Conservation (phyloP, 2,113 vertebrate genomes). For the Cavia aperea region DNA sequence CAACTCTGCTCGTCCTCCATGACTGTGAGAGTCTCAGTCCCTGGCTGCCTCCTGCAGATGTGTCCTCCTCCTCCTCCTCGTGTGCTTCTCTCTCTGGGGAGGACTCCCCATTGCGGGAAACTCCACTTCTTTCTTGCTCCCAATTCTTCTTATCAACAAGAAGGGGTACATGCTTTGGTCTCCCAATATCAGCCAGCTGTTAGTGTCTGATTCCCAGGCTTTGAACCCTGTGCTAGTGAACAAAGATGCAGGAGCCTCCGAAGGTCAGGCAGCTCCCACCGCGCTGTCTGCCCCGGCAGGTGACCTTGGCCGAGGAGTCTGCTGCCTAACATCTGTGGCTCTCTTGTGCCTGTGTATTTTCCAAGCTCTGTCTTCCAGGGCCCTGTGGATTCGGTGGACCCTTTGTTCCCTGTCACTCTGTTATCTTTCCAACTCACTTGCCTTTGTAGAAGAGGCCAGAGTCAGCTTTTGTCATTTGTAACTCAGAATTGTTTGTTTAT, state of each 20-base stretch:
- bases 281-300: not conserved
- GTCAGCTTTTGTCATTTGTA: not conserved
- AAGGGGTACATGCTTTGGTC: not conserved
- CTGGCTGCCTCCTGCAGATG: not conserved
- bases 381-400: not conserved
- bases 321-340: not conserved
- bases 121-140: not conserved
- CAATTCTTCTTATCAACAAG: not conserved
- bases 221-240: not conserved
- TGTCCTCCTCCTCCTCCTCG: not conserved
- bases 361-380: not conserved
- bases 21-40: not conserved
- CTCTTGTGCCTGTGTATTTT: not conserved
- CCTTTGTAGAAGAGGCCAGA: not conserved
- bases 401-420: not conserved
- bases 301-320: constrained; percentile 14
- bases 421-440: not conserved
- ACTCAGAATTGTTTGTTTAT: not conserved
- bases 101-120: not conserved
- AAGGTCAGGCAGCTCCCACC: not conserved
- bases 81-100: not conserved
- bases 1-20: too few relatives aligned
- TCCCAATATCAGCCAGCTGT: not conserved
- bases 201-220: not conserved
- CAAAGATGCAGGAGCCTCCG: not conserved